phyloP scores from a whole-genome alignment of 2,888 invertebrate species.

The Girardia tigrina region DNA sequence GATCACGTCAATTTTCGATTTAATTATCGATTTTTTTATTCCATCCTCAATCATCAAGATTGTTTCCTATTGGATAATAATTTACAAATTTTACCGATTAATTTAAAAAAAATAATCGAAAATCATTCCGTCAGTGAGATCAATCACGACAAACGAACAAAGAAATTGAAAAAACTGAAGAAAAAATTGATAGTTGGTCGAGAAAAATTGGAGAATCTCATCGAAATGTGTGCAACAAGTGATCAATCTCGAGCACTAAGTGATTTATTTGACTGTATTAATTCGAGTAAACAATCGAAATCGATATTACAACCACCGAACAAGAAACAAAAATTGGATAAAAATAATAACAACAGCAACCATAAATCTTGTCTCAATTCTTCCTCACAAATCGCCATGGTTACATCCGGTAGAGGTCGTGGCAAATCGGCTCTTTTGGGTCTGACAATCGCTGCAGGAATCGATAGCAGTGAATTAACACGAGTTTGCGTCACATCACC shows the following conservation, averaged over 20 bases:
- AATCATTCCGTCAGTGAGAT: too few relatives aligned
- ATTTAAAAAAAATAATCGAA: too few relatives aligned
- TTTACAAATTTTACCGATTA: slow-evolving; percentile 27
- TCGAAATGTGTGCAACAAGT: slow-evolving; percentile 67
- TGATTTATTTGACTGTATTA: not conserved
- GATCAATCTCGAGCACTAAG: slow-evolving; percentile 79
- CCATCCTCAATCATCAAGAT: slow-evolving; percentile 69
- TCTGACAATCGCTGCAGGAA: slow-evolving; percentile 62
- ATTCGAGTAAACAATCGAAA: not conserved
- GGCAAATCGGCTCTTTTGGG: slow-evolving; percentile 96
- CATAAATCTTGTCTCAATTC: too few relatives aligned
- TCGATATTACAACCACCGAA: slow-evolving; percentile 53
- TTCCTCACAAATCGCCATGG: slow-evolving; percentile 57
- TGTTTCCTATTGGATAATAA: slow-evolving; percentile 80
- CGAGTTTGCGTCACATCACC: slow-evolving; percentile 94
- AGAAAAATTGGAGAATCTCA: not conserved
- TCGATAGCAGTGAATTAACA: slow-evolving; percentile 55
- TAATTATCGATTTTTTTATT: slow-evolving; percentile 84
- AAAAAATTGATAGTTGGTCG: not conserved
- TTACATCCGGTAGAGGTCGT: slow-evolving; percentile 87
- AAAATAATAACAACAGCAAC: not conserved
- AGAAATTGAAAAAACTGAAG: not conserved
- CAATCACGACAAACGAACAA: too few relatives aligned
- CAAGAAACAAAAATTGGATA: not conserved
- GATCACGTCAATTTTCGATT: slow-evolving; percentile 78